A percentile compares a stretch with the other conserved stretches of the same genome.
phyloP scores from a whole-genome alignment of 2,888 invertebrate genomes.

The Sminthurides aquaticus region DNA sequence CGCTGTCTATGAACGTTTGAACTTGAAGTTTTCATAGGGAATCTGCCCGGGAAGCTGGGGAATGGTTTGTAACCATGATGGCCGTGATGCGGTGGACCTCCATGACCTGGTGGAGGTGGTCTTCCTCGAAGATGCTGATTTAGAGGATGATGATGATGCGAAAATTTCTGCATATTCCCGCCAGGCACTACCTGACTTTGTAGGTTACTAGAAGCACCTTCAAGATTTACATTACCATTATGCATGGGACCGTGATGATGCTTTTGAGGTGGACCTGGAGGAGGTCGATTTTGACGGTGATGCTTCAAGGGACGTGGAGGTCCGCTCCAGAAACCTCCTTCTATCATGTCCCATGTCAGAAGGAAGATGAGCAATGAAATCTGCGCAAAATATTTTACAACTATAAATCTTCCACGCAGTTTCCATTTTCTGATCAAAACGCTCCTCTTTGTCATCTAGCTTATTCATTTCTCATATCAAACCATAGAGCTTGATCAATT shows the following conservation, averaged over 20 bases:
- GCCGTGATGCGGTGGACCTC: constrained; percentile 12
- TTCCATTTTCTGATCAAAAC: too few relatives aligned
- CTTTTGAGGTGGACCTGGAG: not conserved
- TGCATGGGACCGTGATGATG: constrained; percentile 2
- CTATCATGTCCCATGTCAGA: not conserved
- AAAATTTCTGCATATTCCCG: not conserved
- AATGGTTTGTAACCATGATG: constrained; percentile 8
- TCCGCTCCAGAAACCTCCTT: not conserved
- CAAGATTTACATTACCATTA: not conserved
- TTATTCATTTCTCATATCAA: too few relatives aligned
- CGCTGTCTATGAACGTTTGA: constrained; percentile 16
- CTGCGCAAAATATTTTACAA: not conserved
- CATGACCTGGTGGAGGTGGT: constrained; percentile 20
- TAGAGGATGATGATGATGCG: not conserved
- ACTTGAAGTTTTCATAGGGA: constrained; percentile 5
- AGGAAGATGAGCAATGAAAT: not conserved
- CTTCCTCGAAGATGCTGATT: not conserved
- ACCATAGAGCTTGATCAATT: too few relatives aligned
- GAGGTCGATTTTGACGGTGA: not conserved
- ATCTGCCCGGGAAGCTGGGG: constrained; percentile 3
- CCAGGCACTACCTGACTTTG: not conserved
- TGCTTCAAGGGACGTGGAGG: not conserved
- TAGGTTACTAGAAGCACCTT: not conserved
- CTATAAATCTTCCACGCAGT: too few relatives aligned
- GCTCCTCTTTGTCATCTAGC: too few relatives aligned